Evolutionary conservation across 23 tunicate species (phyloP), one percentile per base, ranked within the genome.

Genomic region (Halocynthia aurantium): DNA sequence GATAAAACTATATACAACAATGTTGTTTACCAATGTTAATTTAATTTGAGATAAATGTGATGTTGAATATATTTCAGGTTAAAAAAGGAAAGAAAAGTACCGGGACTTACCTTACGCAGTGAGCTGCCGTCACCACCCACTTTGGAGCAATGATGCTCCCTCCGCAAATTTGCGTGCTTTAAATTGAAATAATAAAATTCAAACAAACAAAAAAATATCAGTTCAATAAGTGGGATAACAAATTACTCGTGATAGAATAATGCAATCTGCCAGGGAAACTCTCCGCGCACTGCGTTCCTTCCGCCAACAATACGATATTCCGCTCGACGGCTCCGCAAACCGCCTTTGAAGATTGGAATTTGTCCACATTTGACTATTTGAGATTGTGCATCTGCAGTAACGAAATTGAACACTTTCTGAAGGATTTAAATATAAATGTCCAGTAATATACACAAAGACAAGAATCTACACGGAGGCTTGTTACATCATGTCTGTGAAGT

Each of bases 31-130:
- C 64, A n/a, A 2, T n/a, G 64, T n/a, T 15, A 4, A 18, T 60
- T 15, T 4, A 60, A 15, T 60, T 0, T 18, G 1, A 18, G 1
- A 15, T 18, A 15, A 60, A 15, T 18, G 64, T 1, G 4, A 18
- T 60, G 17, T 1, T 15, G 4, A 15, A n/a, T 58, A 58, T n/a
- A 58, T 15, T 58, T 13, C 64, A 58, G 17, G 64, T 58, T 58
- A n/a, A 58, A 58, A 58, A 58, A 13, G 2, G 4, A 13, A 13
- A 2, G 17, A 58, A n/a, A 0, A 15, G 17, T 58, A 4, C 4
- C n/a, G 17, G n/a, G 64, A 58, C 17, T 67, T 67, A 67, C 72
- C 31, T 67, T 40, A 67, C 72, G 72, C 72, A 67, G 72, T 67
- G 72, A 2, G 72, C 72, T 11, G 72, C 72, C n/a, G 72, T 67